Evolutionary conservation across 2,113 vertebrate genomes (phyloP).

Genomic region (Megaceryle torquata): DNA sequence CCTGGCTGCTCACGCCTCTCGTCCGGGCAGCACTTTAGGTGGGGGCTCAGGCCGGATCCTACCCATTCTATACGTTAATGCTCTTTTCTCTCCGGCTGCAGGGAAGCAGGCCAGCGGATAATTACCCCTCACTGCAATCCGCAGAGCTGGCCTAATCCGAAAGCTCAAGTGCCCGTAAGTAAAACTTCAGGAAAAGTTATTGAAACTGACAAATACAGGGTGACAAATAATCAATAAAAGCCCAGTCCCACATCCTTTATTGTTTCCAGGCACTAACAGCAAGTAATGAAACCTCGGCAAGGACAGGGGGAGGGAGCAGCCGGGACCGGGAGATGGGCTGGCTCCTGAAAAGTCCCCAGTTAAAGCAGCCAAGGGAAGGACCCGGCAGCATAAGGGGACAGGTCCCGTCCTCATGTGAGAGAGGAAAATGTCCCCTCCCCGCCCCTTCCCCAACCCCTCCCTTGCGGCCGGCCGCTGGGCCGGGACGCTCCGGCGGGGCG

Average conservation of each 20-base stretch:
- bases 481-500: not conserved
- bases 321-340: not conserved
- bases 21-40: not conserved
- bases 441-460: not conserved
- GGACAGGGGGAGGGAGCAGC: not conserved
- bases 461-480: not conserved
- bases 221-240: constrained; percentile 79
- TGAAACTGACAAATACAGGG: constrained; percentile 71
- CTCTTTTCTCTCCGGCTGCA: constrained; percentile 16
- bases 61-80: constrained; percentile 30
- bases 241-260: constrained; percentile 20
- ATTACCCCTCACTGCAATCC: constrained; percentile 52
- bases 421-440: not conserved
- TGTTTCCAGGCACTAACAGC: constrained; percentile 60
- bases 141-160: constrained; percentile 55
- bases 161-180: constrained; percentile 69
- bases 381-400: not conserved
- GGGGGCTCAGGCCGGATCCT: not conserved
- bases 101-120: constrained; percentile 43
- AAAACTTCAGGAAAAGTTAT: constrained; percentile 68
- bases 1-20: not conserved
- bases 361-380: not conserved
- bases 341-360: not conserved
- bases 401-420: not conserved
- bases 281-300: constrained; percentile 49